phyloP scores from a whole-genome alignment of 1,140 invertebrate species.

The Eurosta solidaginis region DNA sequence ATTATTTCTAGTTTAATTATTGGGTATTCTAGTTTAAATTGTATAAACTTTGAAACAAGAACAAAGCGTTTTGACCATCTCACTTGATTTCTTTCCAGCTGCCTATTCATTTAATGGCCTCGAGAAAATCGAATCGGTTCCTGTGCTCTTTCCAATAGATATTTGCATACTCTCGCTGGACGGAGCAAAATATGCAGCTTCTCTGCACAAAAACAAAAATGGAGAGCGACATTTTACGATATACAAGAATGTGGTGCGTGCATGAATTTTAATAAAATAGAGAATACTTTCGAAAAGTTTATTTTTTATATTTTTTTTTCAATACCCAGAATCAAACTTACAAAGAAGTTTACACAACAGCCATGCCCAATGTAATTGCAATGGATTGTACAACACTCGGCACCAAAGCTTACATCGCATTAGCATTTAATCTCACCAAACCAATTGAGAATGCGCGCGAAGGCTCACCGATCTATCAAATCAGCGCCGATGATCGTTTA shows the following conservation, averaged over 20 bases:
- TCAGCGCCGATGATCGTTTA: constrained; percentile 41
- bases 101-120: constrained; percentile 51
- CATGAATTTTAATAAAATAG: background rate
- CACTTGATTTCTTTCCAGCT: constrained; percentile 36
- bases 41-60: too few species aligned
- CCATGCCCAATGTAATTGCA: constrained; percentile 44
- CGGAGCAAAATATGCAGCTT: constrained; percentile 46
- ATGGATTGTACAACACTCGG: constrained; percentile 47
- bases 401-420: constrained; percentile 47
- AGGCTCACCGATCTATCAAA: constrained; percentile 51
- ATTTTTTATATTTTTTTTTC: background rate
- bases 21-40: too few species aligned
- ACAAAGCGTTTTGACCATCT: background rate
- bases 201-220: constrained; percentile 43
- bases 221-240: constrained; percentile 48
- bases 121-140: constrained; percentile 45
- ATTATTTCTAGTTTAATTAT: too few species aligned
- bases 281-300: background rate
- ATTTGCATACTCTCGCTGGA: constrained; percentile 53
- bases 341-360: background rate
- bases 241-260: constrained; percentile 36
- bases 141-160: constrained; percentile 54
- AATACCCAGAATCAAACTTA: constrained; percentile 5
- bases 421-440: constrained; percentile 48
- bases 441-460: constrained; percentile 41